Percentiles rank a stretch among this genome's conserved stretches.
Conservation (phyloP, 1,140 invertebrate species). For the Musca vetustissima region DNA sequence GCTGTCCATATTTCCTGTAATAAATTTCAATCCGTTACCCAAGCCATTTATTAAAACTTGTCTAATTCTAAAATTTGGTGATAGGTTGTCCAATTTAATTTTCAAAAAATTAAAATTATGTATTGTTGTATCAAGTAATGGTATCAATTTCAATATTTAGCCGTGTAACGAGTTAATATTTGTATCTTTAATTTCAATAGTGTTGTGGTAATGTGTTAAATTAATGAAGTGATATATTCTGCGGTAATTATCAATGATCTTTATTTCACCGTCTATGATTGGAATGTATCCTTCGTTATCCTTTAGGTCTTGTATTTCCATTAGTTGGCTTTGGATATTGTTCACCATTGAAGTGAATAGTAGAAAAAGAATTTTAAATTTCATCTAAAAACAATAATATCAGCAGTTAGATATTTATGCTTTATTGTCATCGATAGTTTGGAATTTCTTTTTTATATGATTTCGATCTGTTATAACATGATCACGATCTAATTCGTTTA, state of each 20-base stretch:
- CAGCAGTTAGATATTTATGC: not conserved
- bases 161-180: not conserved
- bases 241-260: not conserved
- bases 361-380: not conserved
- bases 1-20: not conserved
- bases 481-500: not conserved
- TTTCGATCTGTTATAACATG: not conserved
- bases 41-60: not conserved
- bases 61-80: not conserved
- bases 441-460: not conserved
- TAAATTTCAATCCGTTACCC: not conserved
- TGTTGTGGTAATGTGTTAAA: not conserved
- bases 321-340: not conserved
- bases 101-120: not conserved
- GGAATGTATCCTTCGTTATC: not conserved
- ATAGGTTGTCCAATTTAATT: not conserved
- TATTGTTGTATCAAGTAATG: not conserved
- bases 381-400: not conserved
- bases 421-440: not conserved
- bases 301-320: constrained; percentile 1
- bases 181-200: not conserved
- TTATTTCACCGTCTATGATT: not conserved
- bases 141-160: not conserved
- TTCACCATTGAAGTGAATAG: not conserved
- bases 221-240: not conserved